Base-by-base conservation (phyloP, 2,888 invertebrate genomes). In the Xylocampa areola region DNA sequence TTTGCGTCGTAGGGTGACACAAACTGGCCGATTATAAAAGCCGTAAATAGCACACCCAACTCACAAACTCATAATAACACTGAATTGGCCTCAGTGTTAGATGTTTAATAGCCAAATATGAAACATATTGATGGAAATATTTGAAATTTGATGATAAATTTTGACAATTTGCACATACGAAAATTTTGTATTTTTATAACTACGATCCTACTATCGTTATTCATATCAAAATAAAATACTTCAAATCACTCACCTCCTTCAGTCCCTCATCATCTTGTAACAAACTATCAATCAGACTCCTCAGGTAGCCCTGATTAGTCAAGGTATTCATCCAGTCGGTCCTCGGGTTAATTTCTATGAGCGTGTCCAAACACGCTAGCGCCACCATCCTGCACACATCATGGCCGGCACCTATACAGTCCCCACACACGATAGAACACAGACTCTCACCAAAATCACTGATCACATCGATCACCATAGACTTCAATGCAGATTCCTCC, bases 331-430 rank as follows among this genome's bases (percentile, higher is more conserved):
- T 86, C 93, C 93, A 93, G n/a, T 90, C 91, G 0, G 96, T 95
- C 35, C 96, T 94, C 2, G 96, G 96, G 74, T 97, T 97, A 63
- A 97, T 92, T 64, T 96, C 96, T 0, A 98, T 92, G 36, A 98
- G 91, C 35, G 97, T 95, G 82, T 98, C 97, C 50, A 98, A 92
- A 65, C 97, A 97, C 0, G 97, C 96, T 70, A 98, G 92, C 0
- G 98, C 97, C 48, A 98, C 94, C 96, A 98, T 98, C 88, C 97
- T 96, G 79, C 97, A 97, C 8, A 98, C 96, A 73, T 98, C 97
- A 81, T 98, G 98, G 0, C 98, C 92, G 0, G 82, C 98, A 1
- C 97, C 97, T 7, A 97, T 97, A 58, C 97, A 97, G 88, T 98
- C 98, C 48, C 97, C 96, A 72, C 98, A 98, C 47, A 98, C 96